Conservation (phyloP, 1,140 invertebrate genomes). For the Drosophila tristis region DNA sequence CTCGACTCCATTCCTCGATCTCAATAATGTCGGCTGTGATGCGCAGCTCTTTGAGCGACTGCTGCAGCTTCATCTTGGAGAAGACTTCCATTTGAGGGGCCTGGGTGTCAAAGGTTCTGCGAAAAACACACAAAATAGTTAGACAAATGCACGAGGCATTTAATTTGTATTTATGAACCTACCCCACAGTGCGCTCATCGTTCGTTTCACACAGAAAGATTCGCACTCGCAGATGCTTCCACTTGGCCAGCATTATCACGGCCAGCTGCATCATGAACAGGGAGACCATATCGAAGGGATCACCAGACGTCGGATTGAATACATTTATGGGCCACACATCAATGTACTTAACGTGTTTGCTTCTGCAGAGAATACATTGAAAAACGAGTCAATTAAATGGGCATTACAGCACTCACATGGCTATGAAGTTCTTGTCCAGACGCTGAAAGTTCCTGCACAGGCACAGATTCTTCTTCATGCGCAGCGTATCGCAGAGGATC, state of each 20-base stretch:
- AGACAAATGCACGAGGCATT: not conserved
- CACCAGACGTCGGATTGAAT: constrained; percentile 90
- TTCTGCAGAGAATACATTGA: constrained; percentile 72
- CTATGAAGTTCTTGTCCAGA: constrained; percentile 90
- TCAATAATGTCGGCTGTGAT: constrained; percentile 88
- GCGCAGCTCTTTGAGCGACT: constrained; percentile 87
- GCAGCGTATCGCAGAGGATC: constrained; percentile 93
- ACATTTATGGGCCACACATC: constrained; percentile 99
- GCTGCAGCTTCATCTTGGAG: constrained; percentile 86
- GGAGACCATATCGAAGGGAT: constrained; percentile 93
- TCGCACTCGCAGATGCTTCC: constrained; percentile 92
- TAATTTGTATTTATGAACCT: not conserved
- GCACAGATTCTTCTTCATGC: constrained; percentile 97
- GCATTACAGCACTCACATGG: constrained; percentile 85
- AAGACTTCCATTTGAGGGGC: constrained; percentile 83
- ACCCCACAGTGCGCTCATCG: constrained; percentile 68
- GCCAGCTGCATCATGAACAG: constrained; percentile 98
- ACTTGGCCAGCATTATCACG: constrained; percentile 96
- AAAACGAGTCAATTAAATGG: too few species aligned
- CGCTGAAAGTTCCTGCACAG: constrained; percentile 95
- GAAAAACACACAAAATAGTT: not conserved
- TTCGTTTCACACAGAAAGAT: constrained; percentile 91
- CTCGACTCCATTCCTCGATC: constrained; percentile 80
- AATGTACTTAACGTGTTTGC: constrained; percentile 90
- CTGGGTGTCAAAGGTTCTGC: constrained; percentile 83